These are phyloP conservation scores for Rhyacichthys aspro DNA, from an alignment of 2,797 vertebrate genomes.

Conservation along the genomic window DNA sequence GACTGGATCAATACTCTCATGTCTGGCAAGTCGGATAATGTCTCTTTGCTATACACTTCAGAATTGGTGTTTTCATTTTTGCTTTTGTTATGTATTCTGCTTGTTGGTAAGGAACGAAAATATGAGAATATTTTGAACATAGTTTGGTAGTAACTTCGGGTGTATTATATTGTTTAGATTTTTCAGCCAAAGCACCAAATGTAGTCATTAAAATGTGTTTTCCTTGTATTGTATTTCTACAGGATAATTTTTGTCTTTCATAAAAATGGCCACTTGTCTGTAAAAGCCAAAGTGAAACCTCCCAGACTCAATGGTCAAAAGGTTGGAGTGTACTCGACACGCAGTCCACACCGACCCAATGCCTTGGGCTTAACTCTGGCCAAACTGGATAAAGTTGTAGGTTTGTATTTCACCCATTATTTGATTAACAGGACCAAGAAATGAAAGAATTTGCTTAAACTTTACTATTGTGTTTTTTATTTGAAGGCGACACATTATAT, in stretches of 20 bases:
- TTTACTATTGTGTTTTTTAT: slow-evolving; percentile 23
- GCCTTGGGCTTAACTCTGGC: slow-evolving; percentile 87
- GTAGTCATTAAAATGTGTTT: slow-evolving; percentile 6
- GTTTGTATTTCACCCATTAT: slow-evolving; percentile 59
- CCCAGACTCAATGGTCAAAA: slow-evolving; percentile 86
- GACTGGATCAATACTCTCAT: slow-evolving; percentile 89
- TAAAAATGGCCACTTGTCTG: slow-evolving; percentile 88
- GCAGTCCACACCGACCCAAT: slow-evolving; percentile 90
- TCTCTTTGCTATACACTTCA: not conserved
- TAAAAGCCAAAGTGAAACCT: slow-evolving; percentile 90
- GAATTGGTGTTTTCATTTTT: too few relatives aligned
- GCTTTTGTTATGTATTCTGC: not conserved
- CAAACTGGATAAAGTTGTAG: slow-evolving; percentile 83
- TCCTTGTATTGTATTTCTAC: slow-evolving; percentile 21
- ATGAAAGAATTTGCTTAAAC: not conserved
- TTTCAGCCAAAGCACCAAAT: not conserved
- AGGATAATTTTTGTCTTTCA: slow-evolving; percentile 93
- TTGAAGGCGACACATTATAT: slow-evolving; percentile 85
- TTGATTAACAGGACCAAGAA: not conserved
- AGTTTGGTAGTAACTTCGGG: too few relatives aligned
- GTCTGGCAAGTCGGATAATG: slow-evolving; percentile 80
- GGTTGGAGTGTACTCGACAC: slow-evolving; percentile 88
- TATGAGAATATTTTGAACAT: too few relatives aligned
- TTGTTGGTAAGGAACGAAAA: not conserved
- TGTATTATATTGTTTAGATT: not conserved